A percentile compares a stretch with the other conserved stretches of the same genome.
Evolutionary conservation across 2,797 vertebrate genomes (phyloP).

Genomic region (Ataeniobius toweri): DNA sequence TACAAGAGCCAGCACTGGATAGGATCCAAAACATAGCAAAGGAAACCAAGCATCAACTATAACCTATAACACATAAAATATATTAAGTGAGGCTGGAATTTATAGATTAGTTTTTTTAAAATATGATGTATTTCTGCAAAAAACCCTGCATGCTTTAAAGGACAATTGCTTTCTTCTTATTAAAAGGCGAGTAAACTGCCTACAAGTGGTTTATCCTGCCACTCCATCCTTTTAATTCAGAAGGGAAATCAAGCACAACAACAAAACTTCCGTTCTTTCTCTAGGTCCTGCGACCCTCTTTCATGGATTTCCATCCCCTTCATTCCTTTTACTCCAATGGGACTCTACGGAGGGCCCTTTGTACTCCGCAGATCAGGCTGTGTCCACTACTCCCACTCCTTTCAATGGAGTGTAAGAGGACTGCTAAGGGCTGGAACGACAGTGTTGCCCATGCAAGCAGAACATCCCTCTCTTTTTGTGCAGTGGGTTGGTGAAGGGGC

Average conservation of each 20-base stretch:
- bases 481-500: conserved; percentile 86
- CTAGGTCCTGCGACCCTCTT: conserved; percentile 80
- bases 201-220: conserved; percentile 70
- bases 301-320: conserved; percentile 74
- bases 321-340: conserved; percentile 83
- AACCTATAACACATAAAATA: neutral
- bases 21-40: neutral
- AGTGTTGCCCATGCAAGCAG: conserved; percentile 85
- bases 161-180: conserved; percentile 15
- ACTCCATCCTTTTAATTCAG: conserved; percentile 63
- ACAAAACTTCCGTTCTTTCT: conserved; percentile 85
- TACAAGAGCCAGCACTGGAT: neutral
- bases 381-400: conserved; percentile 80
- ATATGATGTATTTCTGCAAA: neutral
- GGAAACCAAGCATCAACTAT: neutral
- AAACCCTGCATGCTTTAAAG: conserved; percentile 4
- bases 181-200: conserved; percentile 47
- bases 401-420: conserved; percentile 82
- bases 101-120: neutral
- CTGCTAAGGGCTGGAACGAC: conserved; percentile 81
- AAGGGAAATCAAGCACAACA: conserved; percentile 81
- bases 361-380: conserved; percentile 80
- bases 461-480: conserved; percentile 90
- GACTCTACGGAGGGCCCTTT: conserved; percentile 78
- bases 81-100: neutral